Evolutionary conservation across 2,797 vertebrate genomes (phyloP), one percentile per base, ranked within the genome.

Genomic region (Gobionotothen gibberifrons): DNA sequence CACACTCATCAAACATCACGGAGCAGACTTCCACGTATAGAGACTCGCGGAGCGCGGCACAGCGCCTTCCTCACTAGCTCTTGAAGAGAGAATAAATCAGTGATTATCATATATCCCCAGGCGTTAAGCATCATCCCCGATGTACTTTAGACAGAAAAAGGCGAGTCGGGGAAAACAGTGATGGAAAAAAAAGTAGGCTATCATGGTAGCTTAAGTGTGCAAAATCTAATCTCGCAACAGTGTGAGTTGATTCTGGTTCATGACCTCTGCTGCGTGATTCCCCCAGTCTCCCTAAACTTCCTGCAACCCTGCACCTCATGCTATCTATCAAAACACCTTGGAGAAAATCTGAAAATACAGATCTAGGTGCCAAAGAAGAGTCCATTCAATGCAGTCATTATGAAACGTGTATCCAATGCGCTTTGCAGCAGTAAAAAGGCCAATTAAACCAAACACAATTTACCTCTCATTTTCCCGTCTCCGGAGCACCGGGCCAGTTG

Each of bases 401-500:
- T 46, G 49, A 36, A 68, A 48, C 51, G 66, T 48, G 51, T 42
- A 76, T 82, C 32, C 64, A 21, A 79, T 26, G 76, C 14, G 15
- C 53, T 63, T 60, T 71, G 67, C 55, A 54, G 69, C 70, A 74
- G 51, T 79, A 72, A 57, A 58, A 74, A 71, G 59, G 47, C 10
- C 79, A 86, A 88, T 92, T 89, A 91, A 78, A 80, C 70, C 32
- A 64, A 86, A 79, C 85, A 90, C 85, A 85, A 88, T 90, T 88
- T 89, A 86, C 79, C 80, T 83, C 80, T 85, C 72, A 83, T 90
- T 89, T 82, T 82, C 73, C 44, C 12, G 47, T 88, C 82, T 84
- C 85, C 75, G 59, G 78, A 81, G 85, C 81, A 69, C 74, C 22
- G 9, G 67, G 64, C 82, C 60, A 46, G 82, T 85, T 89, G 88